Conservation (phyloP, 2,113 vertebrate species). For the Lipophrys pholis region DNA sequence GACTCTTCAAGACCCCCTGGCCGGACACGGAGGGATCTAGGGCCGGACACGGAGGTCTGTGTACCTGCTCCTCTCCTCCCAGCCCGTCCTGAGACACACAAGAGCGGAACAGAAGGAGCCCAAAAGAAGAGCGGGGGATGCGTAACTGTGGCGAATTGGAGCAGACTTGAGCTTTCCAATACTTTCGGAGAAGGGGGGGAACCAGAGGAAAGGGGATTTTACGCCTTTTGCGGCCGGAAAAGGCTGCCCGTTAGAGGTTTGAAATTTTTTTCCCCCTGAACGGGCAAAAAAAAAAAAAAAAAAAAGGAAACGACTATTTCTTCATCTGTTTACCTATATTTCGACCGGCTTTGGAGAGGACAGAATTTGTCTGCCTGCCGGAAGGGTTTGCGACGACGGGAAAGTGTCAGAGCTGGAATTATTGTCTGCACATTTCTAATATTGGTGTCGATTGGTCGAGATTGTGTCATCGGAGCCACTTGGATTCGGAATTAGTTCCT, state of each 20-base stretch:
- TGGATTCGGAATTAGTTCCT: constrained; percentile 46
- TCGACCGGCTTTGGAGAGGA: constrained; percentile 24
- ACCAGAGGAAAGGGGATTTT: constrained; percentile 1
- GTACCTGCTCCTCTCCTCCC: constrained; percentile 18
- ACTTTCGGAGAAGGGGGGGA: constrained; percentile 11
- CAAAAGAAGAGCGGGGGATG: constrained; percentile 19
- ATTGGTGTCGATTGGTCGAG: constrained; percentile 13
- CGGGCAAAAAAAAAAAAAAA: neutral
- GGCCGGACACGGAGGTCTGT: constrained; percentile 33
- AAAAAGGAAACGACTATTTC: constrained; percentile 23
- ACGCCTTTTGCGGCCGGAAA: neutral
- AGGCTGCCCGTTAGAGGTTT: constrained; percentile 8
- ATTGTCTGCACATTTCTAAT: constrained; percentile 29
- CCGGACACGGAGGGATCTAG: constrained; percentile 49
- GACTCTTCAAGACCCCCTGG: constrained; percentile 61
- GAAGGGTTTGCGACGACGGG: neutral
- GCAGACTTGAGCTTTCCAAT: constrained; percentile 35
- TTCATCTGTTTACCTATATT: neutral
- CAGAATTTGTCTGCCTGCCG: neutral
- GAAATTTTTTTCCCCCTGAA: neutral
- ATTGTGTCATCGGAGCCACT: neutral
- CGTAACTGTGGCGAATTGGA: constrained; percentile 55
- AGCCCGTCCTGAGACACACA: constrained; percentile 31
- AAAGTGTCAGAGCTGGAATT: constrained; percentile 55
- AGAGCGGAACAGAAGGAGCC: constrained; percentile 27